Evolutionary conservation across 1,140 invertebrate genomes (phyloP), one percentile per base, ranked within the genome.

Genomic region (Drosophila tropicalis): DNA sequence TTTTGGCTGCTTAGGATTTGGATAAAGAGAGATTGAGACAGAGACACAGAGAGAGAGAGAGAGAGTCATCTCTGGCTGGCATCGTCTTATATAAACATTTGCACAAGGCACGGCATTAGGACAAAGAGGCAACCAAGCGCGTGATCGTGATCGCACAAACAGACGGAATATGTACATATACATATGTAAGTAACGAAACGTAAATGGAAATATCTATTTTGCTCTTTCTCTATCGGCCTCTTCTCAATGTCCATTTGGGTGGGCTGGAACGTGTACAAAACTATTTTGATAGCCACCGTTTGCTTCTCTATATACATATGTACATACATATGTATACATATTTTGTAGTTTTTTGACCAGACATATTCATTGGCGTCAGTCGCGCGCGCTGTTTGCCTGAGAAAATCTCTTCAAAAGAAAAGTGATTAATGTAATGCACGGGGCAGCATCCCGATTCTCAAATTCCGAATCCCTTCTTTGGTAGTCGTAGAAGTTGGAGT

Each of bases 271-370:
- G 84, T 87, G 84, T 87, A 83, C 62, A 71, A 51, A 67, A 71
- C 80, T 89, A 81, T 89, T 89, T 89, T 78, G 84, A 89, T 89
- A 89, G 84, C 81, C 80, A 89, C 84, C 64, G 84, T 82, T 63
- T 39, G 36, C 36, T 69, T 70, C 64, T 56, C 13, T 22, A 25
- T 25, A n/a, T n/a, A n/a, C n/a, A n/a, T n/a, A 17, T 34, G 17
- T 29, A 17, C 5, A 15, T 25, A 13, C n/a, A n/a, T n/a, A n/a
- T n/a, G n/a, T 13, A 19, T 13, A 4, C 3, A 25, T 4, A 25
- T 51, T n/a, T 56, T 66, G 66, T 34, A 47, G 62, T 41, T 36
- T 55, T 44, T 44, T 47, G 7, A 10, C 17, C 55, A 19, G 60
- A 32, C 70, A 29, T 29, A 67, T 71, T n/a, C 60, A 54, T 40